These are phyloP conservation scores for Laticauda colubrina DNA, from an alignment of 2,113 vertebrate genomes.

Conservation along the genomic window DNA sequence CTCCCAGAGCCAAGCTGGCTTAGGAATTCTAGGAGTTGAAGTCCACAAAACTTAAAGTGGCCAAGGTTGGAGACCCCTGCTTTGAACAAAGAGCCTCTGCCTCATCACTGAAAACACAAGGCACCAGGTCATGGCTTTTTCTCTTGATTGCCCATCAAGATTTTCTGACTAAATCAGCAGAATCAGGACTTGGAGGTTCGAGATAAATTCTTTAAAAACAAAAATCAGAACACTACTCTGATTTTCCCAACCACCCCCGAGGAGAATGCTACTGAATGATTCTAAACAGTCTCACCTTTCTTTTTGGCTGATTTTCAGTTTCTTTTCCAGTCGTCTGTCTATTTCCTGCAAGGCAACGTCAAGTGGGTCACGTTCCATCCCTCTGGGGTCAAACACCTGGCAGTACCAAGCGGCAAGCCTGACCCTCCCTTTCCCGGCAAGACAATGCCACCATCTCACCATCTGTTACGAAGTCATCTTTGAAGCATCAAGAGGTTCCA, in stretches of 20 bases:
- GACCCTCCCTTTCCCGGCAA: background rate
- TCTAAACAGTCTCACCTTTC: conserved; percentile 80
- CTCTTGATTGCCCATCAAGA: background rate
- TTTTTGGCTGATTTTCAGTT: conserved; percentile 90
- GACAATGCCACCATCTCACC: background rate
- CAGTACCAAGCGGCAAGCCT: background rate
- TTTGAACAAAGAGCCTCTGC: background rate
- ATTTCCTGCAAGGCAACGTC: conserved; percentile 80
- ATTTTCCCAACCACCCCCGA: background rate
- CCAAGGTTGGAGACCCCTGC: too few species aligned
- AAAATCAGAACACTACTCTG: background rate
- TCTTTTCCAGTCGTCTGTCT: conserved; percentile 94
- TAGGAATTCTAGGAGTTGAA: too few species aligned
- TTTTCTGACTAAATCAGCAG: background rate
- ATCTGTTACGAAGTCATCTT: background rate
- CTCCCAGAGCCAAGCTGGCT: too few species aligned
- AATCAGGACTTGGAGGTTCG: background rate
- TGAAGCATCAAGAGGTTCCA: background rate
- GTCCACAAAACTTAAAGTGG: too few species aligned
- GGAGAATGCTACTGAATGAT: background rate
- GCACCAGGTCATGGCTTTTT: accelerated
- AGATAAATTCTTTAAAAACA: background rate
- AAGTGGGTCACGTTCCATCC: background rate
- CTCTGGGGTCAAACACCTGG: background rate
- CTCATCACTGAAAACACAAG: background rate